These are phyloP conservation scores for Acrocephalus arundinaceus DNA, from an alignment of 2,113 vertebrate species.

Conservation along the genomic window DNA sequence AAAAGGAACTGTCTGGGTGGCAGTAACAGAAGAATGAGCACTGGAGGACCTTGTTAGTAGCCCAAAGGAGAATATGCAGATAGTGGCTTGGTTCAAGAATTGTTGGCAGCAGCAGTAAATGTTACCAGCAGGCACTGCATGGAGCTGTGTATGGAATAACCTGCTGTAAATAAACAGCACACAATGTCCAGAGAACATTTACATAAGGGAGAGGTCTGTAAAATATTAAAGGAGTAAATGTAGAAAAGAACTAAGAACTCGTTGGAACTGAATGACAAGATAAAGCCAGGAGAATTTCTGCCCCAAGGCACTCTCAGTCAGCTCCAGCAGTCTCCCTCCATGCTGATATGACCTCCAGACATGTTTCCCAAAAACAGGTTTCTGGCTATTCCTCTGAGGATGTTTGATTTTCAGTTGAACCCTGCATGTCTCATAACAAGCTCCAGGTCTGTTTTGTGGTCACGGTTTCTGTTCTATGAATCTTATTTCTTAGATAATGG, in stretches of 20 bases:
- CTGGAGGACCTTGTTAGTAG: conserved; percentile 20
- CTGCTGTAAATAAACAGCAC: neutral
- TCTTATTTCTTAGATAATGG: neutral
- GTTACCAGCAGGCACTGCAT: conserved; percentile 12
- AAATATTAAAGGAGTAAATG: conserved; percentile 19
- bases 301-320: neutral
- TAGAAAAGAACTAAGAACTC: neutral
- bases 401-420: neutral
- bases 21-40: conserved; percentile 16
- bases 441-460: neutral
- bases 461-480: neutral
- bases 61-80: neutral
- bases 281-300: neutral
- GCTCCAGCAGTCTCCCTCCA: neutral
- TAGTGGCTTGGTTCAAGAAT: neutral
- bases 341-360: neutral
- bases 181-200: neutral
- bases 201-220: neutral
- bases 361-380: neutral
- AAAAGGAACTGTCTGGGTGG: neutral
- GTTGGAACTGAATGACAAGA: neutral
- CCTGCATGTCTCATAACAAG: neutral
- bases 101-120: conserved; percentile 18
- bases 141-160: neutral
- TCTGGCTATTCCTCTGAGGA: neutral